phyloP scores from a whole-genome alignment of 2,113 vertebrate genomes.

The Melanerpes formicivorus region DNA sequence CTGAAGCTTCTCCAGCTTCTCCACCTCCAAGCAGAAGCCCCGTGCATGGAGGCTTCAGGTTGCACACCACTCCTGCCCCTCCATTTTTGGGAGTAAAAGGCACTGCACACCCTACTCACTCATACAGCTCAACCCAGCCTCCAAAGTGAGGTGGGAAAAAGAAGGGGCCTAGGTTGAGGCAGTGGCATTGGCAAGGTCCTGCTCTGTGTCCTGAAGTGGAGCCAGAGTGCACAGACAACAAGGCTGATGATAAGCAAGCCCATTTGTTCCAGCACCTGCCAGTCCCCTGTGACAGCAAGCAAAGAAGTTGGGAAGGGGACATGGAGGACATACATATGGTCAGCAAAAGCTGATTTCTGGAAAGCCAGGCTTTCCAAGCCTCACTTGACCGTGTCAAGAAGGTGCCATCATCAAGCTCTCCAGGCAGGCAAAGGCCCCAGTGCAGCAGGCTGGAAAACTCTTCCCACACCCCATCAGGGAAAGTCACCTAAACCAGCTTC shows the following conservation, averaged over 20 bases:
- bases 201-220: not conserved
- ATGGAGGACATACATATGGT: not conserved
- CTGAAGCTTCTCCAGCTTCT: not conserved
- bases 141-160: not conserved
- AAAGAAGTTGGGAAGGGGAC: not conserved
- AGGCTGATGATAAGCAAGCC: not conserved
- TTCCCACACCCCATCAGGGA: accelerated
- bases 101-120: accelerated
- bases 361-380: not conserved
- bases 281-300: not conserved
- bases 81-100: too few relatives aligned
- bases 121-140: not conserved
- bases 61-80: not conserved
- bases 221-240: not conserved
- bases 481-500: not conserved
- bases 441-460: not conserved
- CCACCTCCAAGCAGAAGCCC: not conserved
- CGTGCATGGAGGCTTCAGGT: not conserved
- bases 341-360: not conserved
- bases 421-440: not conserved
- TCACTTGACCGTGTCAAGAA: not conserved
- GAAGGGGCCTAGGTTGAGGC: not conserved
- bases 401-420: not conserved
- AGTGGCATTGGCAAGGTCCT: not conserved
- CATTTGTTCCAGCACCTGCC: not conserved